Evolutionary conservation across 1,140 invertebrate species (phyloP), one percentile per base, ranked within the genome.

Genomic region (Pollicipes pollicipes): DNA sequence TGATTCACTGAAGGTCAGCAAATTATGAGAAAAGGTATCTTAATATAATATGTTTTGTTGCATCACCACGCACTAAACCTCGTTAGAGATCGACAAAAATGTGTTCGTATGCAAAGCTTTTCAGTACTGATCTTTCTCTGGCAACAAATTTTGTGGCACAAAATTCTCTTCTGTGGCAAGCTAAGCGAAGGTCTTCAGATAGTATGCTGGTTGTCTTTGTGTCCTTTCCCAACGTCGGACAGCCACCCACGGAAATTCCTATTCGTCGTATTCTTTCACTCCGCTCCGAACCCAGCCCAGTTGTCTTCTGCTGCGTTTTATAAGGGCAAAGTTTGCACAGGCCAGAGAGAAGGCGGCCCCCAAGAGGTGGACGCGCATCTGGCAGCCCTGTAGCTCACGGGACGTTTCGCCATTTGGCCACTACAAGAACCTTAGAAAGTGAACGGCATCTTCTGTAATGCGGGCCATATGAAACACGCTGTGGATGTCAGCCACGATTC

Each of bases 401-500:
- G 13, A 1, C 13, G 10, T 2, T 4, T 70, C 69, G 24, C 66
- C 30, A 2, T 70, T 26, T 24, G 29, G 16, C 58, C 58, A 70
- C 69, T 30, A 70, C 30, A 63, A 29, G 24, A 70, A 70, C 13
- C 69, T 3, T 1, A 70, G 26, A 13, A 64, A 24, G 17, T 70
- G 26, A 4, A 27, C 35, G n/a, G 32, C 69, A 3, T 35, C 30
- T 6, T 37, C 16, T 26, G 69, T 30, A 0, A 70, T 30, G 24
- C 13, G 32, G 31, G 35, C 69, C 45, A 76, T 75, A 31, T 77
- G 71, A 31, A 76, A 78, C 77, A 78, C 78, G 0, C 30, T n/a
- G 58, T 75, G 72, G 8, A 78, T 75, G 71, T 78, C 76, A 3
- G 73, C 76, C 13, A 69, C 71, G 21, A 79, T 63, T 3, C 76